phyloP scores from a whole-genome alignment of 2,797 vertebrate genomes.

The Neosilurus mollespiculum region DNA sequence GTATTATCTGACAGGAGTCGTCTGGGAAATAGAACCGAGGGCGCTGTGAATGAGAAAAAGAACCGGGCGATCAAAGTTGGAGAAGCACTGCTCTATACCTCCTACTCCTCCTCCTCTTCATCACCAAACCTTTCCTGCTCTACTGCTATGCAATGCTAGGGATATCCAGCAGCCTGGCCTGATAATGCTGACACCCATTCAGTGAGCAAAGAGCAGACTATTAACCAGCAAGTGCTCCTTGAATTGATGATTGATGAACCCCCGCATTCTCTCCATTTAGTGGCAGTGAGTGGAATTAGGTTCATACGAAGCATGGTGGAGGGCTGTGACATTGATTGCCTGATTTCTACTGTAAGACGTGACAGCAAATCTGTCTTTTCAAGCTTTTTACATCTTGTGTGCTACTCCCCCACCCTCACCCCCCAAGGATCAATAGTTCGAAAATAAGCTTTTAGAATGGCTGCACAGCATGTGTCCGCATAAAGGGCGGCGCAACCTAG shows the following conservation, averaged over 20 bases:
- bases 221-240: slow-evolving; percentile 67
- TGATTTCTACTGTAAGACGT: slow-evolving; percentile 70
- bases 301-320: slow-evolving; percentile 55
- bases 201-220: slow-evolving; percentile 63
- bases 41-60: slow-evolving; percentile 47
- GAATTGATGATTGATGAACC: slow-evolving; percentile 73
- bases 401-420: neutral
- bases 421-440: slow-evolving; percentile 65
- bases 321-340: slow-evolving; percentile 66
- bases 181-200: slow-evolving; percentile 58
- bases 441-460: slow-evolving; percentile 71
- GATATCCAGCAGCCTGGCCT: slow-evolving; percentile 46
- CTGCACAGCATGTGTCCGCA: slow-evolving; percentile 52
- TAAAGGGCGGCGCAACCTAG: slow-evolving; percentile 15
- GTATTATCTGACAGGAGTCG: slow-evolving; percentile 51
- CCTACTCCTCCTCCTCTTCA: slow-evolving; percentile 14
- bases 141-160: slow-evolving; percentile 34
- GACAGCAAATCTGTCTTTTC: slow-evolving; percentile 70
- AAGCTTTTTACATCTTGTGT: slow-evolving; percentile 66
- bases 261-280: slow-evolving; percentile 65
- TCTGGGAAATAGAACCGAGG: slow-evolving; percentile 54
- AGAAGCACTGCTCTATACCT: slow-evolving; percentile 46
- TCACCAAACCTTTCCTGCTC: slow-evolving; percentile 4
- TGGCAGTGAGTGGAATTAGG: slow-evolving; percentile 65
- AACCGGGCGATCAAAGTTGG: slow-evolving; percentile 57